Conservation (phyloP, 2,113 vertebrate genomes). For the Hippocampus comes region DNA sequence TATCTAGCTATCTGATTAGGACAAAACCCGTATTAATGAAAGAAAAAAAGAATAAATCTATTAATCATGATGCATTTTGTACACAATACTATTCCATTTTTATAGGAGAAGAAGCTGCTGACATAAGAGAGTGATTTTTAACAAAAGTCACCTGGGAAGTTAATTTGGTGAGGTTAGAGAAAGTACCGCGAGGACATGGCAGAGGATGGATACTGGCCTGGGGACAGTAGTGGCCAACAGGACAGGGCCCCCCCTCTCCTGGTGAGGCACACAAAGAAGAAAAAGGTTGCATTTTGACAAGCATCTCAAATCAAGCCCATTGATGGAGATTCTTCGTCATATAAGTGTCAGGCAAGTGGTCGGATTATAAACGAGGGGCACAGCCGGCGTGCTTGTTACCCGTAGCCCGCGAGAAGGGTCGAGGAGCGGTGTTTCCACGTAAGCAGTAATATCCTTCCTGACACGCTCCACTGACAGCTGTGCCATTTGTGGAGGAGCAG, state of each 20-base stretch:
- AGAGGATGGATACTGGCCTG: constrained; percentile 68
- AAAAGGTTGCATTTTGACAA: constrained; percentile 22
- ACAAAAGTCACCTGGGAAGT: constrained; percentile 69
- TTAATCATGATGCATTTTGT: neutral
- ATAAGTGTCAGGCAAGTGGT: neutral
- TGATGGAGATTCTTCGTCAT: neutral
- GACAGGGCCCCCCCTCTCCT: constrained; percentile 80
- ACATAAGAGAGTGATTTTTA: constrained; percentile 15
- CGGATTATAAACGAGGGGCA: neutral
- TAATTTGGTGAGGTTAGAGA: constrained; percentile 71
- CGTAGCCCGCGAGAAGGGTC: constrained; percentile 59
- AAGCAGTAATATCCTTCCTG: constrained; percentile 81
- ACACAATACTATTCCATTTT: neutral
- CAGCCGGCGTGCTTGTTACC: constrained; percentile 53
- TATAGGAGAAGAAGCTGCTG: neutral
- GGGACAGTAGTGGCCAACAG: constrained; percentile 80
- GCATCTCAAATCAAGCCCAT: constrained; percentile 3
- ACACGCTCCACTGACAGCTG: constrained; percentile 75
- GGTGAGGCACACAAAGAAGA: constrained; percentile 30
- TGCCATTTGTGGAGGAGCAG: constrained; percentile 75
- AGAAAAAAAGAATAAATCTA: neutral
- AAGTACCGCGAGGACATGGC: constrained; percentile 80
- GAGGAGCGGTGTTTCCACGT: constrained; percentile 70
- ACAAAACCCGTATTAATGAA: neutral
- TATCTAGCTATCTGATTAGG: no score